Evolutionary conservation across 2,888 invertebrate genomes (phyloP).

Genomic region (Helleia helle): DNA sequence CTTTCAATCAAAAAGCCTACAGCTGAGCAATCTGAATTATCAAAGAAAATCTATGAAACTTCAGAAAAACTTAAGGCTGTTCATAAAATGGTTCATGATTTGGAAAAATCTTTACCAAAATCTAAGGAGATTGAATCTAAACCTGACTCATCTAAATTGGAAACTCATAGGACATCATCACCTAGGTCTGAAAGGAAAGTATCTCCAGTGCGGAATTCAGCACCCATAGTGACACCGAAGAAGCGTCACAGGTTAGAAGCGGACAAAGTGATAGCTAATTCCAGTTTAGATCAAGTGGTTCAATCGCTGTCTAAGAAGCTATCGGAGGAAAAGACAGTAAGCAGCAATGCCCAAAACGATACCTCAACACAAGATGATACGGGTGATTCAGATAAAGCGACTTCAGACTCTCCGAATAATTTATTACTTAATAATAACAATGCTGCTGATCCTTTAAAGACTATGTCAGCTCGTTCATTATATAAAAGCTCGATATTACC

Average conservation of each 20-base stretch:
- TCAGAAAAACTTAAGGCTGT: constrained; percentile 67
- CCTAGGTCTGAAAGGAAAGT: constrained; percentile 52
- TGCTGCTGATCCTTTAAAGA: constrained; percentile 53
- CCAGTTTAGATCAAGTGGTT: constrained; percentile 61
- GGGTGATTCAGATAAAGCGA: constrained; percentile 34
- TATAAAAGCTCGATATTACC: constrained; percentile 64
- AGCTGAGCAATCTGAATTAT: constrained; percentile 60
- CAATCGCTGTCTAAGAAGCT: constrained; percentile 65
- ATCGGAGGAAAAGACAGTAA: constrained; percentile 49
- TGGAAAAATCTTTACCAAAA: constrained; percentile 60
- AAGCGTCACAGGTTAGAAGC: constrained; percentile 81
- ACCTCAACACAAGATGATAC: constrained; percentile 39
- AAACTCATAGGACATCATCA: constrained; percentile 42
- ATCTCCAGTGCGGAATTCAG: constrained; percentile 48
- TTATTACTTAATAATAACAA: constrained; percentile 29
- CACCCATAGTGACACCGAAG: constrained; percentile 79
- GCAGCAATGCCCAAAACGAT: constrained; percentile 32
- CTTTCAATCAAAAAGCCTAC: constrained; percentile 49
- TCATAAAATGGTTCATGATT: constrained; percentile 61
- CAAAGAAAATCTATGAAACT: constrained; percentile 66
- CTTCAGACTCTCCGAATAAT: constrained; percentile 27
- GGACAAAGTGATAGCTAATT: constrained; percentile 54
- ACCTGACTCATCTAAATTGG: constrained; percentile 40
- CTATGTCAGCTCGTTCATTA: constrained; percentile 63
- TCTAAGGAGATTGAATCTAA: constrained; percentile 48